These are phyloP conservation scores for Sisyra nigra DNA, from an alignment of 2,888 invertebrate species.

Conservation along the genomic window DNA sequence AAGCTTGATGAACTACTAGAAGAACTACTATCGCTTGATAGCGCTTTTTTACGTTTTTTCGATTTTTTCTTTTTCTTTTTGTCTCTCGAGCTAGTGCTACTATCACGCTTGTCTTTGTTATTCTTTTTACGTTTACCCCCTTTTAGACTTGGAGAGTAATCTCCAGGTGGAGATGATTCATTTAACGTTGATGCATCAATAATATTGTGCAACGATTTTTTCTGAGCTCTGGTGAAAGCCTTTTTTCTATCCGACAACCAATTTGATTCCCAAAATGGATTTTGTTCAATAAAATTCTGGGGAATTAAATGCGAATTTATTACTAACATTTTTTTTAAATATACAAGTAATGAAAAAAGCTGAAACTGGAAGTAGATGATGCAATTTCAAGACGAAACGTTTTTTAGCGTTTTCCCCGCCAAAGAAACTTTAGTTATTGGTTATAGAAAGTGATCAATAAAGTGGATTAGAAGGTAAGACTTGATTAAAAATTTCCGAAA, in stretches of 20 bases:
- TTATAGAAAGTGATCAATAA: background rate
- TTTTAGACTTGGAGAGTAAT: constrained; percentile 14
- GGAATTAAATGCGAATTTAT: constrained; percentile 13
- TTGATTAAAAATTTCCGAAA: too few relatives aligned
- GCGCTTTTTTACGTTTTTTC: constrained; percentile 14
- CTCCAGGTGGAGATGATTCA: constrained; percentile 13
- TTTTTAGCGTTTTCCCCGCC: too few relatives aligned
- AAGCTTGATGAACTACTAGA: constrained; percentile 28
- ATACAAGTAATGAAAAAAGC: too few relatives aligned
- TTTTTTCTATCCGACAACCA: constrained; percentile 72
- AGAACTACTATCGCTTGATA: constrained; percentile 21
- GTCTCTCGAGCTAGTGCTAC: constrained; percentile 20
- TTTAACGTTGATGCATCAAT: constrained; percentile 13
- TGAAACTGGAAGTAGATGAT: background rate
- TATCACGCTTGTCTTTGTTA: constrained; percentile 17
- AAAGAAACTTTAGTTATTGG: background rate
- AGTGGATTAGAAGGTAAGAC: background rate
- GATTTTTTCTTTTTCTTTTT: constrained; percentile 40
- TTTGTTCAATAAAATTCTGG: constrained; percentile 66
- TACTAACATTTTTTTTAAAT: background rate
- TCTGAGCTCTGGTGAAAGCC: constrained; percentile 36
- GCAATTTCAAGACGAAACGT: background rate
- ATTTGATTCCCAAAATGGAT: constrained; percentile 76
- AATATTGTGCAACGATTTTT: constrained; percentile 15
- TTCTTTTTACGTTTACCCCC: constrained; percentile 18